These are phyloP conservation scores for Halcyon smyrnensis DNA, from an alignment of 2,797 vertebrate genomes.

Conservation along the genomic window DNA sequence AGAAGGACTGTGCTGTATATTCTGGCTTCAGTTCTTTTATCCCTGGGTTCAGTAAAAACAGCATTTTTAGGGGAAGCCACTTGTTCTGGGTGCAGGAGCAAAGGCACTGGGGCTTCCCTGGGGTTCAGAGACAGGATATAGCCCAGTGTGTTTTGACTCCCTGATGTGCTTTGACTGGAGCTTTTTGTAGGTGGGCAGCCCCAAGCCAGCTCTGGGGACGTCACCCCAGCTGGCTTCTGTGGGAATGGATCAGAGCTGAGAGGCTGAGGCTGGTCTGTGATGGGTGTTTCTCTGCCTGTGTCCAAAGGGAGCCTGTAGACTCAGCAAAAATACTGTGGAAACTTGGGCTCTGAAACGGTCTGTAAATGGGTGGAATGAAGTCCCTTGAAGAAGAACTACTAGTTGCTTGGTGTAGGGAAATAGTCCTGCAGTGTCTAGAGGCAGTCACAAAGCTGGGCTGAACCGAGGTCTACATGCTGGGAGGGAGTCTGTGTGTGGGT, in stretches of 20 bases:
- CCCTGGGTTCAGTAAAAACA: neutral
- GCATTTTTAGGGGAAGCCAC: neutral
- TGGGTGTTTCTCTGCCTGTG: neutral
- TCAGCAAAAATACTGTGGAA: neutral
- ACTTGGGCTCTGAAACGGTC: neutral
- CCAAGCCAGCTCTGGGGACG: neutral
- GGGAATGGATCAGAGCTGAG: neutral
- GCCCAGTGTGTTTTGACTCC: neutral
- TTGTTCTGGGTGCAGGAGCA: neutral
- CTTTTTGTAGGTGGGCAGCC: neutral
- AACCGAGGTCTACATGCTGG: neutral
- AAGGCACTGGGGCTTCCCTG: neutral
- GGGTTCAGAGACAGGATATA: neutral
- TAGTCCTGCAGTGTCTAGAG: neutral
- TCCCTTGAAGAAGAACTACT: neutral
- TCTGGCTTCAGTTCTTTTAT: neutral
- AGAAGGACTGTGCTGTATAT: neutral
- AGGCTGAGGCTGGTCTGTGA: neutral
- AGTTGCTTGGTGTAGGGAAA: neutral
- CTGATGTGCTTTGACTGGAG: neutral
- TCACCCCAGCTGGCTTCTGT: neutral
- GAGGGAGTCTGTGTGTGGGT: neutral
- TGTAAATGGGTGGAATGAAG: neutral
- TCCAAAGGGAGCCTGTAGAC: neutral
- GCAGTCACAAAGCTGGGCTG: neutral